phyloP scores from a whole-genome alignment of 2,797 vertebrate species.

The Phoxinus dragarum region DNA sequence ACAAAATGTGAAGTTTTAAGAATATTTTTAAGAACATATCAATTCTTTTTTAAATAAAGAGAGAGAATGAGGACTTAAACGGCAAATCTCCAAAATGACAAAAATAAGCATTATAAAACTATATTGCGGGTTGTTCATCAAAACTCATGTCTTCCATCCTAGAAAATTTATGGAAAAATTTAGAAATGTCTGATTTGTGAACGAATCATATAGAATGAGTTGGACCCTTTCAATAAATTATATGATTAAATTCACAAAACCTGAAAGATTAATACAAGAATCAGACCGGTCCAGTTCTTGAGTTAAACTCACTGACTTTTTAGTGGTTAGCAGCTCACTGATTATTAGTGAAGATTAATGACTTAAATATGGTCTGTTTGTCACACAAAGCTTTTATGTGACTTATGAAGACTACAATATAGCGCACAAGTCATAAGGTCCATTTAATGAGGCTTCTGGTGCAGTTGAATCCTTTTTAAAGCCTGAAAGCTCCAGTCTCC shows the following conservation, averaged over 20 bases:
- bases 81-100: background rate
- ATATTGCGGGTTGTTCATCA: background rate
- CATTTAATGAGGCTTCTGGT: background rate
- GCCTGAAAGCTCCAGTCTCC: background rate
- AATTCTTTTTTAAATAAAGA: background rate
- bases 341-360: background rate
- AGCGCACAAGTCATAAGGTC: background rate
- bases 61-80: background rate
- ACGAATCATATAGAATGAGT: background rate
- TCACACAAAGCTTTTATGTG: background rate
- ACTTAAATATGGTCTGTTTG: background rate
- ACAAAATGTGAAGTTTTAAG: background rate
- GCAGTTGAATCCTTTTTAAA: background rate
- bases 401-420: background rate
- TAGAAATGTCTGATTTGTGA: background rate
- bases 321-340: background rate
- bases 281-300: background rate
- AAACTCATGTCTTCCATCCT: background rate
- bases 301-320: background rate
- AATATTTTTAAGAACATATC: background rate
- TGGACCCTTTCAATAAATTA: background rate
- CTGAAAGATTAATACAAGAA: background rate
- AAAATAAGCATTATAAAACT: background rate
- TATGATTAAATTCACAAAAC: background rate
- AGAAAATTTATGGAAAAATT: background rate